Evolutionary conservation across 1,140 invertebrate genomes (phyloP), one percentile per base, ranked within the genome.

Genomic region (Aphidius ervi): DNA sequence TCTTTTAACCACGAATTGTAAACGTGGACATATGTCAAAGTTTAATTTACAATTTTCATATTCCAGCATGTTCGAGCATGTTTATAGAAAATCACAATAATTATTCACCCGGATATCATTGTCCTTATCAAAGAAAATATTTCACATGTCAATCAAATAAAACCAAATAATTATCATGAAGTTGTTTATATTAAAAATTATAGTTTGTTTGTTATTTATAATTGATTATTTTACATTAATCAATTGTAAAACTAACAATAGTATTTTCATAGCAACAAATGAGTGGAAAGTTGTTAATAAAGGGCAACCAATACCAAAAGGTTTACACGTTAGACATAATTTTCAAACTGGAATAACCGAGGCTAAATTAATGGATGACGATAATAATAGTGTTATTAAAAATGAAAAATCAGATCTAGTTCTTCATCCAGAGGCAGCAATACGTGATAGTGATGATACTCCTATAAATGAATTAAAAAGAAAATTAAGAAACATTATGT

Each of bases 271-370:
- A 10, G 74, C 85, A 8, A 85, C 84, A 4, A 70, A 80, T 5
- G 83, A 86, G 68, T 87, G 86, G 86, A 82, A 86, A 71, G 75
- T 72, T 52, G 76, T 87, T 9, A 74, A 80, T 69, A 78, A 82
- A 77, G 84, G 86, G 59, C 87, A 88, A 75, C 76, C 81, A 41
- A 84, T 93, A 64, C 90, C 90, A 6, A 71, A 78, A 58, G 90
- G 90, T 5, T 71, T 92, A 3, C 89, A 93, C 75, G 81, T 91
- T 5, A 77, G 89, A 46, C 81, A 92, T 57, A 89, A 92, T 79
- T 76, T 93, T 10, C 67, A 87, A 71, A 92, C 88, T 37, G 89
- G 88, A 9, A 66, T 83, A 59, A 87, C 82, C 53, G 88, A 92
- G 72, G 90, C 88, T 1, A 92, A 91, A 77, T 72, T 92, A 47